Conservation (phyloP, 64 coral and sea anemone species). For the Platygyra sinensis region DNA sequence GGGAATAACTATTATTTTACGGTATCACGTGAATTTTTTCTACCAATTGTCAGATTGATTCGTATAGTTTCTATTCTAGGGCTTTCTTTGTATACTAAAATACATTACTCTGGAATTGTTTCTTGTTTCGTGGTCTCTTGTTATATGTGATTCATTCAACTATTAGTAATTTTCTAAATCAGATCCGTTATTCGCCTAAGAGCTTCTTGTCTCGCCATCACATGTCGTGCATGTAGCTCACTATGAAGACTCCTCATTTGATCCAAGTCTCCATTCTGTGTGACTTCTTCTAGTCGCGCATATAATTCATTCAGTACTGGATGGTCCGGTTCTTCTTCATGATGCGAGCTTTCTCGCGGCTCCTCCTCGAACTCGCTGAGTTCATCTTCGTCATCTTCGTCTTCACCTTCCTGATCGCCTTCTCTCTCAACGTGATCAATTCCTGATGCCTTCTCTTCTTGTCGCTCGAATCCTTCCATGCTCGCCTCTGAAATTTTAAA, state of each 20-base stretch:
- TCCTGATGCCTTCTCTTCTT: background rate
- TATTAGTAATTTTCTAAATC: background rate
- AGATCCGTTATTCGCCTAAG: constrained; percentile 2
- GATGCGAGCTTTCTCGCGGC: background rate
- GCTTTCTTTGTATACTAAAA: no score
- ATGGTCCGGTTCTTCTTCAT: constrained; percentile 29
- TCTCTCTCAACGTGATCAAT: background rate
- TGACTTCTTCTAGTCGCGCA: background rate
- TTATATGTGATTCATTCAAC: no score
- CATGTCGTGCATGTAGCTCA: constrained; percentile 33
- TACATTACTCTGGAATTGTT: no score
- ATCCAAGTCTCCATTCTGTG: constrained; percentile 6
- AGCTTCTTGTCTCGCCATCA: constrained; percentile 10
- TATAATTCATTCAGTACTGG: constrained; percentile 39
- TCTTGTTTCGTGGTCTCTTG: no score
- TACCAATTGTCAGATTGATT: no score
- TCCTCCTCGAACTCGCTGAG: background rate
- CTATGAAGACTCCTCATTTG: constrained; percentile 29
- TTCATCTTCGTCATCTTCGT: background rate
- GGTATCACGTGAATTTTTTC: no score
- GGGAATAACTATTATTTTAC: no score
- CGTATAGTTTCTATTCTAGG: no score
- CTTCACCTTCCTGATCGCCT: background rate
- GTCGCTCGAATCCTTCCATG: background rate
- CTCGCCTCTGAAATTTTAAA: background rate